These are phyloP conservation scores for Napeogenes inachia DNA, from an alignment of 2,888 invertebrate genomes.

Conservation along the genomic window DNA sequence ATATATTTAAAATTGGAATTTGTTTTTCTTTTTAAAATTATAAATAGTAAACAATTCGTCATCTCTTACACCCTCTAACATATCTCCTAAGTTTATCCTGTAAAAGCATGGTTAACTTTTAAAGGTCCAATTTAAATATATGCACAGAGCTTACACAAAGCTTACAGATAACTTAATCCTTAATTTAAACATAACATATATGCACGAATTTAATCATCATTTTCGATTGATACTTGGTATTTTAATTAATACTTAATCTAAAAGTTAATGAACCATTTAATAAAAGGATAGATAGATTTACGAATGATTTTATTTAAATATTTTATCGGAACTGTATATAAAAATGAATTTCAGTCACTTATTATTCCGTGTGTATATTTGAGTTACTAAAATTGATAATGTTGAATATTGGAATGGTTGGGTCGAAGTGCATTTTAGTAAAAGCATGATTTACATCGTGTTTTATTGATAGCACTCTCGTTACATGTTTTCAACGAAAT, in stretches of 20 bases:
- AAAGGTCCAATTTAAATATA: slow-evolving; percentile 1
- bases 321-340: background rate
- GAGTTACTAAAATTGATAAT: slow-evolving; percentile 5
- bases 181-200: background rate
- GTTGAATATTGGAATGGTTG: slow-evolving; percentile 40
- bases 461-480: slow-evolving; percentile 26
- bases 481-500: slow-evolving; percentile 15
- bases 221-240: no score
- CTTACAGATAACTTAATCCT: background rate
- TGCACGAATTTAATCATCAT: no score
- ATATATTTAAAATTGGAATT: background rate
- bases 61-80: no score
- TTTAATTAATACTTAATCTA: no score
- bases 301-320: no score
- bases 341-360: background rate
- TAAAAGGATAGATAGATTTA: no score
- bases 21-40: background rate
- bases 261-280: no score
- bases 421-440: slow-evolving; percentile 40
- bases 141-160: background rate
- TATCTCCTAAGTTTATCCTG: background rate
- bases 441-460: slow-evolving; percentile 34
- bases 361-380: background rate
- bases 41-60: background rate
- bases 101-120: background rate